These are phyloP conservation scores for Danaus melanippus DNA, from an alignment of 1,140 invertebrate species.

Conservation along the genomic window DNA sequence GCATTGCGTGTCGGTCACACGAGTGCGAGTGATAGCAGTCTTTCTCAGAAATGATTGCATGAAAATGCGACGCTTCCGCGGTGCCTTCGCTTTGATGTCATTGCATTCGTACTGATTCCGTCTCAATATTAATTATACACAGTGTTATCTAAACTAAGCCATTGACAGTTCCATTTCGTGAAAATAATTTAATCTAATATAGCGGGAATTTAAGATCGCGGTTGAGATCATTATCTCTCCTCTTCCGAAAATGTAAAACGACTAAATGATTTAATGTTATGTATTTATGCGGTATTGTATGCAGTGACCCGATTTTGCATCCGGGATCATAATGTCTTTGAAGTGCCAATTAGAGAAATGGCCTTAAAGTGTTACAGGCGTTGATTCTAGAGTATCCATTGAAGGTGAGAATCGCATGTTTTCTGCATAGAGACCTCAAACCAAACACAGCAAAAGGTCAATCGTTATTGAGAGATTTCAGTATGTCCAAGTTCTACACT, in stretches of 20 bases:
- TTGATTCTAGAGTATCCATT: too few relatives aligned
- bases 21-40: constrained; percentile 40
- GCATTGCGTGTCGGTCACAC: constrained; percentile 37
- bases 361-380: too few relatives aligned
- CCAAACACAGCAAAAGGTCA: constrained; percentile 10
- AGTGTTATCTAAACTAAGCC: constrained; percentile 19
- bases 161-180: constrained; percentile 8
- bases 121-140: constrained; percentile 18
- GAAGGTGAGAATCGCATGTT: too few relatives aligned
- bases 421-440: not conserved
- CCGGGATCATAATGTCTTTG: constrained; percentile 11
- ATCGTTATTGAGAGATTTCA: constrained; percentile 11
- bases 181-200: too few relatives aligned
- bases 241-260: not conserved
- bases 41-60: constrained; percentile 54
- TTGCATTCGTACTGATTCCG: constrained; percentile 26
- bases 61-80: constrained; percentile 40
- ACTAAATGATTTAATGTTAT: constrained; percentile 10
- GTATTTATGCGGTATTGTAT: constrained; percentile 17
- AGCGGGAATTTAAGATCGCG: too few relatives aligned
- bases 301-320: constrained; percentile 10
- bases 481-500: constrained; percentile 1
- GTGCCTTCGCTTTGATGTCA: constrained; percentile 31
- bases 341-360: constrained; percentile 6
- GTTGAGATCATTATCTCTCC: too few relatives aligned